Percentiles rank a stretch among this genome's conserved stretches.
phyloP scores from a whole-genome alignment of 2,797 vertebrate genomes.

The Kryptopterus vitreolus region DNA sequence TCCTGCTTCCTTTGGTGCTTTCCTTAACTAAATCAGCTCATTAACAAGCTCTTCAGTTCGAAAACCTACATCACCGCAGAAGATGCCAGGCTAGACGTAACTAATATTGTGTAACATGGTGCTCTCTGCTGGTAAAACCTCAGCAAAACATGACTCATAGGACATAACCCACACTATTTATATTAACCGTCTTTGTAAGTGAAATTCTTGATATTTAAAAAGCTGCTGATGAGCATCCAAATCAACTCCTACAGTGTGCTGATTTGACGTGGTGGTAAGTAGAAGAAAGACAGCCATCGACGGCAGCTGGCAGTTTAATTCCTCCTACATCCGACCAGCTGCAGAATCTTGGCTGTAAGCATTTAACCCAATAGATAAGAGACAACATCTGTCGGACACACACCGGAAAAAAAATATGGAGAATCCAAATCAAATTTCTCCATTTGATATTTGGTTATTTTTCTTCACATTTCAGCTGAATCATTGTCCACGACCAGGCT shows the following conservation, averaged over 20 bases:
- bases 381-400: slow-evolving; percentile 9
- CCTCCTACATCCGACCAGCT: slow-evolving; percentile 27
- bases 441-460: too few species aligned
- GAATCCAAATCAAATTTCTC: too few species aligned
- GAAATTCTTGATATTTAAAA: not conserved
- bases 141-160: not conserved
- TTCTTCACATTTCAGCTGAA: slow-evolving; percentile 57
- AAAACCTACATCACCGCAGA: not conserved
- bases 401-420: not conserved
- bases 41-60: not conserved
- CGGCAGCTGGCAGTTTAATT: slow-evolving; percentile 43
- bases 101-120: slow-evolving; percentile 36
- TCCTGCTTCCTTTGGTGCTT: not conserved
- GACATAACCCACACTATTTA: not conserved
- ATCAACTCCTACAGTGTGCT: not conserved
- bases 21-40: not conserved
- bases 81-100: not conserved
- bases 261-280: not conserved
- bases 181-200: not conserved
- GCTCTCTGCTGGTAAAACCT: slow-evolving; percentile 62
- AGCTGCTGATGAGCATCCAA: not conserved
- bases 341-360: not conserved
- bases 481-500: slow-evolving; percentile 72
- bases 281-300: slow-evolving; percentile 1
- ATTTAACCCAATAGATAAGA: slow-evolving; percentile 8